A percentile compares a stretch with the other conserved stretches of the same genome.
These are phyloP conservation scores for Cantharis nigra DNA, from an alignment of 2,888 invertebrate species.

Conservation along the genomic window DNA sequence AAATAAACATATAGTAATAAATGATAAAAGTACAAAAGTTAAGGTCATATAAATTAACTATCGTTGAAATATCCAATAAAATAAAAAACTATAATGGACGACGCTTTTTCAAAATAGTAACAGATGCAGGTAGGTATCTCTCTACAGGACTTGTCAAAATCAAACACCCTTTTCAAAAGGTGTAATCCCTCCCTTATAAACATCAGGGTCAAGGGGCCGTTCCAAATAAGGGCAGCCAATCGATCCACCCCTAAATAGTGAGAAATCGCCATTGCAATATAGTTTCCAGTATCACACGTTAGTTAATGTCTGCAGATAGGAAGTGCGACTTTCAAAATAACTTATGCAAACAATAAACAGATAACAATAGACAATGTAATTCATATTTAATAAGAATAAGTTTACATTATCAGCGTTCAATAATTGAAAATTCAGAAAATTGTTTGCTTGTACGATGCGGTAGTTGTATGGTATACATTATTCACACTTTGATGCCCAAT, in stretches of 20 bases:
- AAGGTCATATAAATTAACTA: not conserved
- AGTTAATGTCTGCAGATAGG: not conserved
- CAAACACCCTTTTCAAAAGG: constrained; percentile 16
- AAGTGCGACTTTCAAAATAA: not conserved
- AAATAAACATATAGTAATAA: not conserved
- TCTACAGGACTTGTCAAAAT: not conserved
- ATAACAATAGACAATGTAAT: not conserved
- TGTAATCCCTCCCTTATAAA: constrained; percentile 18
- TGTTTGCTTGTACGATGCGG: not conserved
- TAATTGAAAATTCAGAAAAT: not conserved
- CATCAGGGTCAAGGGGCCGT: constrained; percentile 35
- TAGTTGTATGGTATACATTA: not conserved
- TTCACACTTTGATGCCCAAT: not conserved
- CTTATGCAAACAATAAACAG: not conserved
- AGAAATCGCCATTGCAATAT: constrained; percentile 32
- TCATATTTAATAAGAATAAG: not conserved
- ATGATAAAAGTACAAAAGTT: not conserved
- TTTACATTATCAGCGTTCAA: not conserved
- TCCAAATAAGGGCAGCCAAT: constrained; percentile 27
- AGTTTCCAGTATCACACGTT: not conserved
- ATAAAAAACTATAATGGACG: not conserved
- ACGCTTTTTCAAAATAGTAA: not conserved
- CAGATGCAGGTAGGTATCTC: not conserved
- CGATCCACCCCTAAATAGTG: constrained; percentile 31
- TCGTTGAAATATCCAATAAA: not conserved